phyloP scores from a whole-genome alignment of 2,888 invertebrate species.

The Leptopterna dolabrata region DNA sequence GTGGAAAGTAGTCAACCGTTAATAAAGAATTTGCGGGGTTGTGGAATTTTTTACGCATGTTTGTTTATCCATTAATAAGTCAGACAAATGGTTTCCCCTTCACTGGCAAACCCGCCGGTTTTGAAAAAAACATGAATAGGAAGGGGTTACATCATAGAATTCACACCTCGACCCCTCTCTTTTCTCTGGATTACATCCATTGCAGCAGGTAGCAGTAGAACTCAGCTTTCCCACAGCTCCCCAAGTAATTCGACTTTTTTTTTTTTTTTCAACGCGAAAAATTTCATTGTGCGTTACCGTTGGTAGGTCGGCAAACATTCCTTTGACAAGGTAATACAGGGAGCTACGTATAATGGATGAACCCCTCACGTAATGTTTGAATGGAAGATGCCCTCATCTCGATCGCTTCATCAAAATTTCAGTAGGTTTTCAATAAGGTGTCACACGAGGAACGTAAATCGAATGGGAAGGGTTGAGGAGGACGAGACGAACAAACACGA shows the following conservation, averaged over 20 bases:
- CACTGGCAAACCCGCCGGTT: neutral
- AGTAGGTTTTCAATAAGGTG: conserved; percentile 9
- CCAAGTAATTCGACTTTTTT: conserved; percentile 19
- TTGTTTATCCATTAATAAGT: conserved; percentile 46
- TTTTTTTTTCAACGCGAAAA: conserved; percentile 13
- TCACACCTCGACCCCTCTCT: conserved; percentile 36
- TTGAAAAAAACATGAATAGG: conserved; percentile 26
- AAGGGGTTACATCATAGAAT: conserved; percentile 50
- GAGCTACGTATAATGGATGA: conserved; percentile 38
- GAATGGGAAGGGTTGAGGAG: neutral
- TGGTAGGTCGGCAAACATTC: conserved; percentile 53
- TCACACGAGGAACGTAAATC: conserved; percentile 3
- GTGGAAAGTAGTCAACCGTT: no score
- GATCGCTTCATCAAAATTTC: conserved; percentile 45
- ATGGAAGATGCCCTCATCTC: conserved; percentile 21
- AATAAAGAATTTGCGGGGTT: no score
- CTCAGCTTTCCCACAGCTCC: conserved; percentile 42
- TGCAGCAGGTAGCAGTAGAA: conserved; percentile 37
- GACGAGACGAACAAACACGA: neutral
- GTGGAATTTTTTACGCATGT: conserved; percentile 21
- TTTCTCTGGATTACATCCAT: conserved; percentile 11
- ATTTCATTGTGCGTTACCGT: conserved; percentile 39
- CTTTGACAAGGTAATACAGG: conserved; percentile 45
- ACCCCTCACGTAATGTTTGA: conserved; percentile 29
- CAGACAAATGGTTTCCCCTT: conserved; percentile 37